Percentiles rank a stretch among this genome's conserved stretches.
Conservation (phyloP, 1,140 invertebrate species). For the Bradysia coprophila region DNA sequence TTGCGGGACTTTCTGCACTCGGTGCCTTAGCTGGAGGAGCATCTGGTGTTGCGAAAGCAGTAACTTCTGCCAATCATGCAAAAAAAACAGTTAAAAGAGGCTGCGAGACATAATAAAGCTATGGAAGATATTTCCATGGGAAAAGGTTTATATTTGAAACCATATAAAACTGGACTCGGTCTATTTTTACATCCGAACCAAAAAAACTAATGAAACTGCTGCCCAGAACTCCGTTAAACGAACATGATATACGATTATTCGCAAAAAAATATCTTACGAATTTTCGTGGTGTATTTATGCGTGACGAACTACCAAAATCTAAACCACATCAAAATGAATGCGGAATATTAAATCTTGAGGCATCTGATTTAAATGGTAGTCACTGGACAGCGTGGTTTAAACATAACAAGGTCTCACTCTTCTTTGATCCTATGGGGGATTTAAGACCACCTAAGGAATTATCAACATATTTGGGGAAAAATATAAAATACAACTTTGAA, state of each 20-base stretch:
- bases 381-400: background rate
- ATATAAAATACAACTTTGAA: background rate
- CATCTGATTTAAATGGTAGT: background rate
- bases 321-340: background rate
- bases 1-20: slow-evolving; percentile 17
- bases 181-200: too few species aligned
- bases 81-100: slow-evolving; percentile 10
- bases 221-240: slow-evolving; percentile 1
- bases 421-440: background rate
- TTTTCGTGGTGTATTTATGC: slow-evolving; percentile 7
- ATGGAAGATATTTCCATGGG: slow-evolving; percentile 15
- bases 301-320: background rate
- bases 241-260: background rate
- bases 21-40: slow-evolving; percentile 11
- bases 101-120: slow-evolving; percentile 12
- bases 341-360: background rate
- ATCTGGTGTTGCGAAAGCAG: slow-evolving; percentile 9
- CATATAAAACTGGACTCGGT: slow-evolving; percentile 12
- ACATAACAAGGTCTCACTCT: background rate
- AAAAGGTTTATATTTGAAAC: slow-evolving; percentile 14
- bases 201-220: too few species aligned
- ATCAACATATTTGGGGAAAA: background rate
- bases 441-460: background rate
- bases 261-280: background rate
- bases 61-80: slow-evolving; percentile 10